Evolutionary conservation across 1,140 invertebrate genomes (phyloP).

Genomic region (Drosophila mauritiana): DNA sequence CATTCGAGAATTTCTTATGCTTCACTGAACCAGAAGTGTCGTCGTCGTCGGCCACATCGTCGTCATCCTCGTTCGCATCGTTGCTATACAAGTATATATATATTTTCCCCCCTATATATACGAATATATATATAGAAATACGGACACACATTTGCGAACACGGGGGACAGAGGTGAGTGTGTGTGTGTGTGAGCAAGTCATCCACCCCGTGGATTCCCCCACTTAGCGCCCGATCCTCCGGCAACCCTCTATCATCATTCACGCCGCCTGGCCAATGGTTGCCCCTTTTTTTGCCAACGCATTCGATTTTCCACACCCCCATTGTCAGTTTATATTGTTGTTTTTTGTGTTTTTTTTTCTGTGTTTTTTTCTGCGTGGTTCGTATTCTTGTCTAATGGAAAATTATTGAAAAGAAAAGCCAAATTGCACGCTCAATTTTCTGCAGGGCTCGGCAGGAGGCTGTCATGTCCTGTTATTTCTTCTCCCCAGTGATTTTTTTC

Average conservation of each 20-base stretch:
- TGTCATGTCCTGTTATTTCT: constrained; percentile 51
- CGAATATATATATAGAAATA: constrained; percentile 3
- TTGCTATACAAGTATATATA: constrained; percentile 39
- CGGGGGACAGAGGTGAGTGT: constrained; percentile 10
- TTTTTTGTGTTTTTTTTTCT: constrained; percentile 29
- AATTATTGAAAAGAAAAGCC: constrained; percentile 77
- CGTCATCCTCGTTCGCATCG: constrained; percentile 46
- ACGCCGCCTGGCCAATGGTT: constrained; percentile 31
- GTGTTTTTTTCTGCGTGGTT: not conserved
- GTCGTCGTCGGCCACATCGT: constrained; percentile 51
- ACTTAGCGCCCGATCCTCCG: not conserved
- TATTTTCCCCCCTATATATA: not conserved
- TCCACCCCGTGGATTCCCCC: constrained; percentile 8
- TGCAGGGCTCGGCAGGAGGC: constrained; percentile 24
- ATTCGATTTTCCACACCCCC: constrained; percentile 41
- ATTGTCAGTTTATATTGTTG: constrained; percentile 7
- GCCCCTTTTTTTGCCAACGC: constrained; percentile 48
- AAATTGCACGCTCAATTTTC: constrained; percentile 77
- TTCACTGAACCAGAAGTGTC: constrained; percentile 82
- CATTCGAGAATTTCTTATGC: constrained; percentile 83
- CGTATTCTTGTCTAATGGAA: constrained; percentile 71
- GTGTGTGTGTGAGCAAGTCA: constrained; percentile 37
- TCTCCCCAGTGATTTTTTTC: constrained; percentile 45
- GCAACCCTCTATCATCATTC: constrained; percentile 21
- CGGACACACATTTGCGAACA: constrained; percentile 1